These are phyloP conservation scores for Pharmacophagus antenor DNA, from an alignment of 2,888 invertebrate species.

Conservation along the genomic window DNA sequence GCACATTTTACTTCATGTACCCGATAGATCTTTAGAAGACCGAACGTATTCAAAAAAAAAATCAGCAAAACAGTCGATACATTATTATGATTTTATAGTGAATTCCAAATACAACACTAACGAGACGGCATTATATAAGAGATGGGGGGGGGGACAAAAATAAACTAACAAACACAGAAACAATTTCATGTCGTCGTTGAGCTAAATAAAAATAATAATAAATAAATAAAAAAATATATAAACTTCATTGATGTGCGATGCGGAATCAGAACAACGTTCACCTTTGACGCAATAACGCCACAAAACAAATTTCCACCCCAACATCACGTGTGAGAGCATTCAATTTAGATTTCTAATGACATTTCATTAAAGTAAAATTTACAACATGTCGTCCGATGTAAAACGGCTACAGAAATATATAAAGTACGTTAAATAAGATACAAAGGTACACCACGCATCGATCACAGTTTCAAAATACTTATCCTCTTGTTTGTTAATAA, in stretches of 20 bases:
- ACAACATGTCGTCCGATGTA: constrained; percentile 17
- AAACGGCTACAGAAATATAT: constrained; percentile 20
- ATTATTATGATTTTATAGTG: background rate
- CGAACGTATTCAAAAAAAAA: background rate
- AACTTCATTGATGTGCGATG: too few relatives aligned
- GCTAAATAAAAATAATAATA: too few relatives aligned
- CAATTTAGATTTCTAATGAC: background rate
- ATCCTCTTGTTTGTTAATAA: background rate
- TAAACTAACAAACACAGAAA: too few relatives aligned
- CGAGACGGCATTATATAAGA: too few relatives aligned
- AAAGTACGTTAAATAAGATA: constrained; percentile 25
- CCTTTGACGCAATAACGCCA: too few relatives aligned
- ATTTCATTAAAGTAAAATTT: constrained; percentile 24
- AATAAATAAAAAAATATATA: too few relatives aligned
- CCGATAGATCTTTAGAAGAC: background rate
- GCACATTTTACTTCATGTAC: constrained; percentile 13
- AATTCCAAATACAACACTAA: too few relatives aligned
- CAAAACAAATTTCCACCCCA: too few relatives aligned
- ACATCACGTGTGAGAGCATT: background rate
- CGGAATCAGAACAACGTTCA: too few relatives aligned
- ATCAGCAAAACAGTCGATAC: background rate
- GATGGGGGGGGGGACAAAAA: too few relatives aligned
- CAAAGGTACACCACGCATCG: constrained; percentile 16
- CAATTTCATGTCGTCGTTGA: too few relatives aligned
- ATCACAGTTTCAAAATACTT: constrained; percentile 31